These are phyloP conservation scores for Discoglossus pictus DNA, from an alignment of 2,797 vertebrate genomes.

Conservation along the genomic window DNA sequence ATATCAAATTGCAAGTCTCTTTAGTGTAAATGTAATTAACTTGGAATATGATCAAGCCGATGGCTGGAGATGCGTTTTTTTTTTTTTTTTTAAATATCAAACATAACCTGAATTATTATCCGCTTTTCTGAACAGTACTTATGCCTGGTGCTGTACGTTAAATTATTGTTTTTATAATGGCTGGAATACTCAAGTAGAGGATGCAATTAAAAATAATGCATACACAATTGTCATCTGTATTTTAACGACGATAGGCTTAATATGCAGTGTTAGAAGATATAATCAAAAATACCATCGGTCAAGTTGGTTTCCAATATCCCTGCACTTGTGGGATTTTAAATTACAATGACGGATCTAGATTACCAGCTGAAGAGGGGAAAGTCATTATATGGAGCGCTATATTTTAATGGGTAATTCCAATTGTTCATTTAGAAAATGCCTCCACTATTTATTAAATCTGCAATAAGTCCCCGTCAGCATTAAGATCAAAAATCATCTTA, in stretches of 20 bases:
- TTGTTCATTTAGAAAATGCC: slow-evolving; percentile 78
- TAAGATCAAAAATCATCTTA: slow-evolving; percentile 66
- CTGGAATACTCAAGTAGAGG: slow-evolving; percentile 53
- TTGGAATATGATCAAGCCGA: slow-evolving; percentile 81
- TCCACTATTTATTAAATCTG: slow-evolving; percentile 73
- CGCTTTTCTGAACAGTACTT: slow-evolving; percentile 71
- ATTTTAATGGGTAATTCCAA: slow-evolving; percentile 79
- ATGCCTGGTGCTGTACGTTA: slow-evolving; percentile 48
- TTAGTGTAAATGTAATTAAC: slow-evolving; percentile 84
- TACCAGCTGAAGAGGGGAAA: slow-evolving; percentile 78
- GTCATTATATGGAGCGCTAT: slow-evolving; percentile 79
- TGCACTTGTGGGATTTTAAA: slow-evolving; percentile 72
- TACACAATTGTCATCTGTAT: slow-evolving; percentile 56
- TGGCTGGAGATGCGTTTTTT: slow-evolving; percentile 78
- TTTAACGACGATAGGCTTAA: slow-evolving; percentile 60
- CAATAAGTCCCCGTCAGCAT: slow-evolving; percentile 58
- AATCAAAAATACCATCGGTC: slow-evolving; percentile 57
- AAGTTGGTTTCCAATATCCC: slow-evolving; percentile 67
- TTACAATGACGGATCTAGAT: slow-evolving; percentile 76
- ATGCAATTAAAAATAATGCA: slow-evolving; percentile 63
- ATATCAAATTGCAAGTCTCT: slow-evolving; percentile 78
- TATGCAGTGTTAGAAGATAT: slow-evolving; percentile 60
- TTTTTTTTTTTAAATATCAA: slow-evolving; percentile 68
- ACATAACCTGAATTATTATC: slow-evolving; percentile 72
- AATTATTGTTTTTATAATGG: slow-evolving; percentile 54